Evolutionary conservation across 2,113 vertebrate genomes (phyloP), one percentile per base, ranked within the genome.

Genomic region (Sporophila hypoxantha): DNA sequence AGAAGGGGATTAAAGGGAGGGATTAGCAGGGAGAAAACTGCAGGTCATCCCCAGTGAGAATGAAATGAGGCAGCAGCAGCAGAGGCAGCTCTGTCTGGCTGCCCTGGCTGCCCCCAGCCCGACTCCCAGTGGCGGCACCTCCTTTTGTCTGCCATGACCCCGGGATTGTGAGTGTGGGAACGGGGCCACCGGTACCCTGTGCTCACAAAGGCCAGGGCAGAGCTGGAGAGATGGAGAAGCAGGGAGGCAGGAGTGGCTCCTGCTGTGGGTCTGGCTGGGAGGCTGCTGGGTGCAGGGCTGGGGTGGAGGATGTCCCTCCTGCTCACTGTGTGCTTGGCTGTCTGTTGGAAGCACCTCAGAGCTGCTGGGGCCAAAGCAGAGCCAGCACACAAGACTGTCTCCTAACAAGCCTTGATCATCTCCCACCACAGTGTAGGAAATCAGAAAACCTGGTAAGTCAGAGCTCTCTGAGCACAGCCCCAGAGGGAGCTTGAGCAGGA

Each of bases 81-180:
- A 84, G 90, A 95, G 96, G 95, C 69, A 71, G 95, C 91, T 94
- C 85, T 84, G 82, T 67, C 91, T 17, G 5, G 46, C 76, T 14
- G 15, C 73, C 77, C 87, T 75, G 53, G 60, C 74, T 42, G 61
- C 56, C 86, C 93, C 93, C 68, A 47, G 90, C 86, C 82, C 7
- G 49, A 96, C 96, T 96, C 96, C 96, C 97, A 78, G 92, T 84
- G 15, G 96, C 73, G 82, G 96, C 97, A 96, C 84, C 95, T 97
- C 96, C 95, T 98, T 97, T 97, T 97, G 97, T 97, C 98, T 97
- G 96, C 95, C 11, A 70, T 98, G 98, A 98, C 98, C 97, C 96
- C 85, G 96, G 97, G 97, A 97, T 97, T 96, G 96, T 65, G 96
- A 98, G 98, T 97, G 97, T 98, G 98, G 97, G 98, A 98, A 98